These are phyloP conservation scores for Eudasyphora cyanicolor DNA, from an alignment of 2,888 invertebrate species.

Conservation along the genomic window DNA sequence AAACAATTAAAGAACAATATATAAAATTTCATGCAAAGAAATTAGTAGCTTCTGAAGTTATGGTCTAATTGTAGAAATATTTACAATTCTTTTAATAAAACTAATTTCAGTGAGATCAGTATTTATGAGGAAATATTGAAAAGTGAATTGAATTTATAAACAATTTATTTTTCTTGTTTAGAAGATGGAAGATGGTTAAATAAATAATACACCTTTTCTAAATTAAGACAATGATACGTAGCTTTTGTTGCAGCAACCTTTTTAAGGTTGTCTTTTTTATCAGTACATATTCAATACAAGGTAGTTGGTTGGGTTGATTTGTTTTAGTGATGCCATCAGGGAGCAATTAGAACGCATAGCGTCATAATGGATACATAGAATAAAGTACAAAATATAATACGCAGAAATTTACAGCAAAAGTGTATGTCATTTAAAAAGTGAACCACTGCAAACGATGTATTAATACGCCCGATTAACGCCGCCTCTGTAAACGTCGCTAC, in stretches of 20 bases:
- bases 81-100: too few species aligned
- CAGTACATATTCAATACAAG: neutral
- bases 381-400: constrained; percentile 47
- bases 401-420: constrained; percentile 51
- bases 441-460: constrained; percentile 53
- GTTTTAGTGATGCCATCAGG: constrained; percentile 44
- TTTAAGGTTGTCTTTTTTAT: constrained; percentile 47
- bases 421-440: constrained; percentile 60
- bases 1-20: too few species aligned
- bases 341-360: constrained; percentile 51
- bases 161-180: too few species aligned
- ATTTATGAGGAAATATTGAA: too few species aligned
- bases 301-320: constrained; percentile 11
- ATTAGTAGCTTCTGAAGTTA: too few species aligned
- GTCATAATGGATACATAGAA: constrained; percentile 55
- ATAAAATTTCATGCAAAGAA: too few species aligned
- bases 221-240: too few species aligned
- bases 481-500: constrained; percentile 71
- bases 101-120: too few species aligned
- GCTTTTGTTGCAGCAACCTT: constrained; percentile 41
- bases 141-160: too few species aligned
- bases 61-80: too few species aligned
- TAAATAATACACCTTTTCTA: too few species aligned
- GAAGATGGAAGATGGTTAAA: too few species aligned
- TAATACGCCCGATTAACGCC: constrained; percentile 76